Evolutionary conservation across 1,140 invertebrate species (phyloP), one percentile per base, ranked within the genome.

Genomic region (Palaemon carinicauda): DNA sequence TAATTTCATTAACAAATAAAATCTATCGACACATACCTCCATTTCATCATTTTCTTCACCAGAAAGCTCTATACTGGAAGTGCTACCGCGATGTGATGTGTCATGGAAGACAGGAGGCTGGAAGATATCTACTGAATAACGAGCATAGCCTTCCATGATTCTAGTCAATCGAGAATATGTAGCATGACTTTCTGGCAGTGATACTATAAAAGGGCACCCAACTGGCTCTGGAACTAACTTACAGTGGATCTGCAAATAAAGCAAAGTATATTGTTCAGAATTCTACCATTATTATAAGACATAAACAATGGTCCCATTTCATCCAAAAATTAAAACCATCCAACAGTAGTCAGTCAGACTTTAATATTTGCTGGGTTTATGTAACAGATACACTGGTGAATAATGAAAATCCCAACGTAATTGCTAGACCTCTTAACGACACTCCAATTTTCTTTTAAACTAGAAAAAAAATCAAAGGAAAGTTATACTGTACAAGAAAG

Each of bases 151-250:
- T 89, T 93, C 92, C 90, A 93, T 91, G 33, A 92, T 90, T 27
- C 90, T 85, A 51, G 90, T 90, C 10, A 93, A 78, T 31, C 91
- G 90, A n/a, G 90, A 89, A 88, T 91, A 93, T 9, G 93, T 93
- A 17, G 91, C 90, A 41, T 92, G 90, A n/a, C 92, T 92, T 60
- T 91, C 88, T 24, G 92, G 92, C 24, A 93, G 60, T 83, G 92
- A 92, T 80, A 93, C 89, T 53, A 93, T 91, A 89, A 93, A 93
- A 7, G 93, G 93, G 60, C 90, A 90, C 4, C 93, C 93, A 50
- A 93, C 91, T 21, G 90, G 90, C 71, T 93, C 92, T 21, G 91
- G 92, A 24, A 83, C 89, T n/a, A 87, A 78, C 75, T 89, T 91
- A 90, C 92, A 93, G 52, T 90, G 56, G 15, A 56, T 27, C 87